Evolutionary conservation across 1,140 invertebrate species (phyloP).

Genomic region (Caerostris darwini): DNA sequence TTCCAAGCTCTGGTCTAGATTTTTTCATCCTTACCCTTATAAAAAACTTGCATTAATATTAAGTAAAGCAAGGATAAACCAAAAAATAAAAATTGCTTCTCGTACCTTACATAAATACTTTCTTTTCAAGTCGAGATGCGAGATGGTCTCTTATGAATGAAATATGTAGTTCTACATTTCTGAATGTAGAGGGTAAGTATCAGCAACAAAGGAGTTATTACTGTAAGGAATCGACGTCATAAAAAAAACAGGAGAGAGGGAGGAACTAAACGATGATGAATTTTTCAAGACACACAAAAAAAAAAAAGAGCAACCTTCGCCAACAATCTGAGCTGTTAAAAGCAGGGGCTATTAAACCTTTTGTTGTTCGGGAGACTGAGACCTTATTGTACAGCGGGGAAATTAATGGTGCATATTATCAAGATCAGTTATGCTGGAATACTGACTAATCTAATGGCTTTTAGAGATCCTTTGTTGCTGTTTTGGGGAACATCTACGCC

Average conservation of each 20-base stretch:
- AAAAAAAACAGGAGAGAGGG: background rate
- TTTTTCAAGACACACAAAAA: background rate
- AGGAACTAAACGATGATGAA: background rate
- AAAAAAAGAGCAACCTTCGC: background rate
- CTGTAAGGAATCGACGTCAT: background rate
- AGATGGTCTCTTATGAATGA: background rate
- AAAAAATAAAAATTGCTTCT: no score
- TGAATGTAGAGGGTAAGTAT: background rate
- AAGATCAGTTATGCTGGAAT: background rate
- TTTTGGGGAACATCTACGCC: background rate
- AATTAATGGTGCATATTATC: constrained; percentile 24
- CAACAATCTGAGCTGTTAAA: background rate
- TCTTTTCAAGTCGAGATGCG: no score
- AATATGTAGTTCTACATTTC: background rate
- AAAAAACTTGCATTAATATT: no score
- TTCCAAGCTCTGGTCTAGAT: no score
- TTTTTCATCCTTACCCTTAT: no score
- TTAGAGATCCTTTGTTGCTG: background rate
- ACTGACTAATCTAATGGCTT: background rate
- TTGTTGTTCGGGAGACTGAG: background rate
- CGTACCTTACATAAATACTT: no score
- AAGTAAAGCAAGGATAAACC: no score
- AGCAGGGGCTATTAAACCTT: background rate
- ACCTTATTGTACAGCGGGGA: background rate
- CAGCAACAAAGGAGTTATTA: background rate